Evolutionary conservation across 2,113 vertebrate genomes (phyloP), one percentile per base, ranked within the genome.

Genomic region (Mesocricetus auratus): DNA sequence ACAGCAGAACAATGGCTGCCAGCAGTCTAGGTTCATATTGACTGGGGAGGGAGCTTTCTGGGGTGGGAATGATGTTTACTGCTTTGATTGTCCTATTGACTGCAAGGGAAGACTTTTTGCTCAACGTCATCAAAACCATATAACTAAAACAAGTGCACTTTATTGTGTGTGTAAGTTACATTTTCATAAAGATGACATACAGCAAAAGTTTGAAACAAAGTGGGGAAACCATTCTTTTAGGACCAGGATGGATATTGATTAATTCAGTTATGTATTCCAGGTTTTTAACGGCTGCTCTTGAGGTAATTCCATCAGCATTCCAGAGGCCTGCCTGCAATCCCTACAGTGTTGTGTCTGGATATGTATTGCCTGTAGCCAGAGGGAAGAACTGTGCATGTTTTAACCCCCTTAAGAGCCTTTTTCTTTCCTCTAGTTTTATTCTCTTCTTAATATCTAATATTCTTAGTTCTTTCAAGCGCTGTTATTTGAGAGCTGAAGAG

Each of bases 181-280:
- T 26, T 87, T 78, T 26, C 36, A 86, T 73, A 21, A 86, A n/a
- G 22, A 66, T 93, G 39, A 89, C 47, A 1, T 60, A 73, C 56
- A 69, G 60, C 12, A 39, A 68, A 86, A 74, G 15, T 56, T 93
- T 62, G 64, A 90, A 94, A 92, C 78, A 93, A 90, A 85, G 15
- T 7, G 8, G 22, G 17, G 50, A 73, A 31, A 39, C n/a, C 0
- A 1, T 19, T 15, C 45, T 47, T 39, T 66, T 29, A 73, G 78
- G 66, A 66, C 45, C 42, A 81, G 22, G 42, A 81, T 26, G 33
- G 9, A 47, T 69, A 58, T 0, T 75, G 64, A 91, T 62, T 50
- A 91, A 83, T 75, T 85, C 8, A 42, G 5, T 60, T 60, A 11
- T n/a, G 21, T 33, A 47, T 71, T 17, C 17, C 68, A 36, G 83